Base-by-base conservation (phyloP, 1,140 invertebrate genomes). In the Branchinecta lindahli region DNA sequence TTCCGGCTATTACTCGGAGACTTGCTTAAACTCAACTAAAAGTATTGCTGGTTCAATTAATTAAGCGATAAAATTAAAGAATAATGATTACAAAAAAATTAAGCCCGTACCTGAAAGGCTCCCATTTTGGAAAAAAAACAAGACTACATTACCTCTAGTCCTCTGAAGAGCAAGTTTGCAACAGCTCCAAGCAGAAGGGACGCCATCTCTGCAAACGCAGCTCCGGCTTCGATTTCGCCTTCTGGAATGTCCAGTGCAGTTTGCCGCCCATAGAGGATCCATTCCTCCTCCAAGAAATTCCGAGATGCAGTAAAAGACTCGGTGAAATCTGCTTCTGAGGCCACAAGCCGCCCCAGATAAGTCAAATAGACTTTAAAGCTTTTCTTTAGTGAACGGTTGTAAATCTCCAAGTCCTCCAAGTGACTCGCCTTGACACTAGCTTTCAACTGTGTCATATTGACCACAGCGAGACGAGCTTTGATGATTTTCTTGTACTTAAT, bases 261-360 rank as follows among this genome's bases (percentile, higher is more conserved):
- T 3, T 82, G 52, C 12, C 52, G 52, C 12, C 52, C 12, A 20
- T 61, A 61, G 52, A 90, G 91, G 69, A 80, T 81, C 88, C 89
- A 91, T 75, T 91, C 89, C 73, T 88, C 86, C 77, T 90, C 87
- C n/a, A 91, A 80, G 9, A 88, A 82, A 75, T 85, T 88, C 75
- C 89, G 90, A 73, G 66, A 86, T 84, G 20, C 75, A 73, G 2
- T 78, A 79, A 18, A 77, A 72, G 10, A 71, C 18, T 61, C 52
- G 12, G 44, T 66, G 78, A 75, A 46, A 81, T 84, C 68, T 87
- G 83, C 68, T 86, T 84, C 72, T 87, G 84, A 4, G 88, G 81
- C 75, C 18, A 89, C 84, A 85, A 88, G 87, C 72, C 85, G 84
- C 73, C 87, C 83, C 46, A 91, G 79, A 77, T 90, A 91, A 52